A percentile compares a stretch with the other conserved stretches of the same genome.
Evolutionary conservation across 2,888 invertebrate species (phyloP).

Genomic region (Macaria liturata): DNA sequence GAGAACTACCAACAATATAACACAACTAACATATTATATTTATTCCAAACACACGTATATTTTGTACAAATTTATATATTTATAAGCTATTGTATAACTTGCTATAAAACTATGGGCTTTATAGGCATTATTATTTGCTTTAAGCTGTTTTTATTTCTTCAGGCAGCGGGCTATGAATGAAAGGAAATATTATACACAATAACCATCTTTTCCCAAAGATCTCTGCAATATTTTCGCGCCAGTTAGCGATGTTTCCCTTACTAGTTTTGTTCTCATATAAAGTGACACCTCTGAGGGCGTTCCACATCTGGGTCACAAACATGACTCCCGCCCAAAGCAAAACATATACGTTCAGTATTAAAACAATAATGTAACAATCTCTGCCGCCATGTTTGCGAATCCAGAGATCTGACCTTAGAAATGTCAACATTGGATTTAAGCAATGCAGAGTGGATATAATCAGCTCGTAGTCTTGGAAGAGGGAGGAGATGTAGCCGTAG

Average conservation of each 20-base stretch:
- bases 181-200: constrained; percentile 55
- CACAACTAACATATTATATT: no score
- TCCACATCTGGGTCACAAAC: constrained; percentile 63
- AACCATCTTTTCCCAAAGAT: constrained; percentile 86
- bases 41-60: no score
- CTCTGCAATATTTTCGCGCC: constrained; percentile 85
- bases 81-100: no score
- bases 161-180: constrained; percentile 52
- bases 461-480: constrained; percentile 45
- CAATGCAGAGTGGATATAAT: constrained; percentile 34
- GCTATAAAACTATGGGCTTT: no score
- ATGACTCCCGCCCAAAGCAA: constrained; percentile 47
- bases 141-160: constrained; percentile 1
- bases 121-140: no score
- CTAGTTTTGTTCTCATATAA: constrained; percentile 69
- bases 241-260: constrained; percentile 84
- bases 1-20: neutral
- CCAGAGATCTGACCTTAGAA: no score
- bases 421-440: no score
- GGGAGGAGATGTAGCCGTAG: constrained; percentile 82
- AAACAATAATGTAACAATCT: constrained; percentile 52
- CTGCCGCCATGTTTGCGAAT: constrained; percentile 32
- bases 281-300: constrained; percentile 79
- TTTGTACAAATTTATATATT: no score
- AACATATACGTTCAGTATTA: constrained; percentile 48